Evolutionary conservation across 1,140 invertebrate species (phyloP), one percentile per base, ranked within the genome.

Genomic region (Brachionus angularis): DNA sequence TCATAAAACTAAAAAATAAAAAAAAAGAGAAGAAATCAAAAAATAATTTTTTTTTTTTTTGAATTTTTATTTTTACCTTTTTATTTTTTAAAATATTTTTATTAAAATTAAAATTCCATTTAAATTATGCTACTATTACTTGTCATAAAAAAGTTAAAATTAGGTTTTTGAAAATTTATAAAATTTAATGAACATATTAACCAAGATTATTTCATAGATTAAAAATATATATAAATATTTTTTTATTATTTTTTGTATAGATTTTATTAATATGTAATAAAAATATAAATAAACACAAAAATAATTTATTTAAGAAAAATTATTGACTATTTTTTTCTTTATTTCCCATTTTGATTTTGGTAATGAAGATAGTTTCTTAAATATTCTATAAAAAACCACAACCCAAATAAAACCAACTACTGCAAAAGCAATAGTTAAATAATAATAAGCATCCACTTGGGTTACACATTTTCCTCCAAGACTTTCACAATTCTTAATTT

Each of bases 381-480:
- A 47, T 3, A 67, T 12, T 67, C 14, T 33, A 23, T 42, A 47
- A 50, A 67, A 67, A 31, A 23, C 42, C 10, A 67, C 5, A 7
- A 33, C 46, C 93, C 93, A 96, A 0, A 90, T 46, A 62, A 91
- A 85, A 12, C 93, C 93, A 67, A 95, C 82, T 0, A 89, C 77
- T 14, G 89, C 81, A 77, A 91, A 94, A 4, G 93, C 76, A 5
- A 87, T 75, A 14, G 87, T 89, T 80, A 95, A 90, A 73, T 96
- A 83, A 77, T 95, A 96, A 79, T 91, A 97, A 2, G 93, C 94
- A 81, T 97, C 94, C 1, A 92, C 75, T 1, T 81, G 77, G 2
- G 86, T 89, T 1, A 83, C 61, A 76, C 93, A 96, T 14, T 81
- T 80, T 1, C 90, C 91, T 14, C 86, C 86, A 25, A 80, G 81